Conservation (phyloP, 2,888 invertebrate genomes). For the Agonopterix subpropinquella region DNA sequence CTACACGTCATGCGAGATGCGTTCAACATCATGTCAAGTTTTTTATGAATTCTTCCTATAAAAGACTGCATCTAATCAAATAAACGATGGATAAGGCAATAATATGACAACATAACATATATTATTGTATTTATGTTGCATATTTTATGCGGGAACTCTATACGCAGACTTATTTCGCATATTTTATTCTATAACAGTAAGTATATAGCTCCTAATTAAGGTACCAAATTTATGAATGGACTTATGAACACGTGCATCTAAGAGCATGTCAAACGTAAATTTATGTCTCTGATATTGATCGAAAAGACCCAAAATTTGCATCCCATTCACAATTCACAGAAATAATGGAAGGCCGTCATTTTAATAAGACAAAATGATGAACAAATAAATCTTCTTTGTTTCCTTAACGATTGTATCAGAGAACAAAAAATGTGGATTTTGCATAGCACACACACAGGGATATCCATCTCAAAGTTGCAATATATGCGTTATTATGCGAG, state of each 20-base stretch:
- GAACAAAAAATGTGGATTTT: constrained; percentile 29
- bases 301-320: constrained; percentile 19
- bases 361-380: constrained; percentile 55
- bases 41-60: background rate
- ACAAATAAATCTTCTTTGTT: constrained; percentile 51
- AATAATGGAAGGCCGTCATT: constrained; percentile 41
- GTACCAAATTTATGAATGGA: no score
- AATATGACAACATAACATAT: no score
- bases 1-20: constrained; percentile 11
- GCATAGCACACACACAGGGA: constrained; percentile 12
- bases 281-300: constrained; percentile 11
- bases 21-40: constrained; percentile 26
- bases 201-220: no score
- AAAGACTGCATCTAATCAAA: no score
- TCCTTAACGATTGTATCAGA: constrained; percentile 48
- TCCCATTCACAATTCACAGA: constrained; percentile 19
- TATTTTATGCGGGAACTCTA: no score
- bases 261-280: background rate
- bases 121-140: no score
- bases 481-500: constrained; percentile 44
- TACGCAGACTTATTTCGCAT: no score
- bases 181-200: no score
- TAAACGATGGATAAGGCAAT: no score
- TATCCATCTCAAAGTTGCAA: constrained; percentile 31
- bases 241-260: background rate